A percentile compares a stretch with the other conserved stretches of the same genome.
Conservation (phyloP, 2,113 vertebrate genomes). For the Miniopterus natalensis region DNA sequence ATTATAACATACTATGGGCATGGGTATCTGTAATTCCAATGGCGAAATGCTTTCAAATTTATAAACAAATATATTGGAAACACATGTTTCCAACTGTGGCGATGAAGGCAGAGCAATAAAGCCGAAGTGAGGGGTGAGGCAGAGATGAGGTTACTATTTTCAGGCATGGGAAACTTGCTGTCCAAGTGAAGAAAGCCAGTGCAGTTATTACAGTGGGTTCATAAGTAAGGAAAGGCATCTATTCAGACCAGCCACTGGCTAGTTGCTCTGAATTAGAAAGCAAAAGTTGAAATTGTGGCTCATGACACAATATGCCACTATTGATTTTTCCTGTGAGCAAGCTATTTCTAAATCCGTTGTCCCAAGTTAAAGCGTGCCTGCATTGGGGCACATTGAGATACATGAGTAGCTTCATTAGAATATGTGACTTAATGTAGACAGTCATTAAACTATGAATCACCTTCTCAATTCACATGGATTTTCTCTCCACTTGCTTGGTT, state of each 20-base stretch:
- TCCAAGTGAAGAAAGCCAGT: background rate
- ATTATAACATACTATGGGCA: conserved; percentile 27
- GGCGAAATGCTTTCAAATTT: conserved; percentile 60
- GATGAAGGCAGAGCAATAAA: conserved; percentile 47
- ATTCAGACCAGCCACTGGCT: background rate
- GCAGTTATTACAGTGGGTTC: background rate
- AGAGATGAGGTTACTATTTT: conserved; percentile 66
- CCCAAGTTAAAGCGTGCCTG: background rate
- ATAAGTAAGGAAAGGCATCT: conserved; percentile 20
- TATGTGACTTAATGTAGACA: background rate
- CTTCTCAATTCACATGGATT: background rate
- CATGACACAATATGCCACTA: background rate
- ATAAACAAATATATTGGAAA: conserved; percentile 57
- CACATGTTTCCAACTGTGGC: conserved; percentile 47
- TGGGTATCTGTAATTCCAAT: conserved; percentile 23
- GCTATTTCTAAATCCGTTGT: background rate
- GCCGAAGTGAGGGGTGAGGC: conserved; percentile 57
- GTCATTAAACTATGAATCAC: background rate
- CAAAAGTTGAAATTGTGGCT: conserved; percentile 30
- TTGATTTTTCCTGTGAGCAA: conserved; percentile 44
- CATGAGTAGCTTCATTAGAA: background rate
- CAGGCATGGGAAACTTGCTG: conserved; percentile 32
- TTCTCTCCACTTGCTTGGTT: background rate
- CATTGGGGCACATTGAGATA: background rate
- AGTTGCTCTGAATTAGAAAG: background rate